Evolutionary conservation across 1,140 invertebrate genomes (phyloP), one percentile per base, ranked within the genome.

Genomic region (Lepidurus couesii): DNA sequence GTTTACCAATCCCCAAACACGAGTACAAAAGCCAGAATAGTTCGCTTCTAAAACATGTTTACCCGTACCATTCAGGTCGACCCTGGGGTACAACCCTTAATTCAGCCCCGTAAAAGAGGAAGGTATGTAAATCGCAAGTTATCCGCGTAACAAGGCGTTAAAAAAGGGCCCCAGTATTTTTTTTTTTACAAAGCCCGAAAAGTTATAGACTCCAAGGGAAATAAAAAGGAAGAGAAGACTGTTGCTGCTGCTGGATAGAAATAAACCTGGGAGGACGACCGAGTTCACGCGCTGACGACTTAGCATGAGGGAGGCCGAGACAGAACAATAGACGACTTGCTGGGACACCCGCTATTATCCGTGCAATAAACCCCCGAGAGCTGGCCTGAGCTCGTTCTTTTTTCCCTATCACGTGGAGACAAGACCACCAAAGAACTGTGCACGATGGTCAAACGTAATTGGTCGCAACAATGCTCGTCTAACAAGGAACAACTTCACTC

Each of bases 241-340:
- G 53, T 65, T 65, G 53, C 53, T 65, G 45, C 45, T 47, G 53
- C 53, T 65, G 53, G 53, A 65, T 65, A 13, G 53, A 65, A 65
- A 65, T 65, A 65, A 65, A 65, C 53, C 53, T 65, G 53, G 21
- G 53, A 65, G 21, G 53, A 65, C 53, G 53, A 65, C 53, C 53
- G 53, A 65, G 53, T 65, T 65, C 53, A 65, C 53, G 53, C 53
- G 53, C 53, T 65, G 53, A 65, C 53, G n/a, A 65, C 53, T 65
- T 65, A 65, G 53, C 53, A 65, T 65, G 53, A 65, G 53, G 53
- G 53, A 65, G 53, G 53, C 53, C 53, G 53, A 65, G 53, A 21
- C 53, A 65, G 53, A 65, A 65, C 53, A 65, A 65, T 65, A 65
- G 53, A 65, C 53, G 53, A 65, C 53, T 65, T 65, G 53, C 53